Conservation (phyloP, 2,888 invertebrate genomes). For the Agrochola macilenta region DNA sequence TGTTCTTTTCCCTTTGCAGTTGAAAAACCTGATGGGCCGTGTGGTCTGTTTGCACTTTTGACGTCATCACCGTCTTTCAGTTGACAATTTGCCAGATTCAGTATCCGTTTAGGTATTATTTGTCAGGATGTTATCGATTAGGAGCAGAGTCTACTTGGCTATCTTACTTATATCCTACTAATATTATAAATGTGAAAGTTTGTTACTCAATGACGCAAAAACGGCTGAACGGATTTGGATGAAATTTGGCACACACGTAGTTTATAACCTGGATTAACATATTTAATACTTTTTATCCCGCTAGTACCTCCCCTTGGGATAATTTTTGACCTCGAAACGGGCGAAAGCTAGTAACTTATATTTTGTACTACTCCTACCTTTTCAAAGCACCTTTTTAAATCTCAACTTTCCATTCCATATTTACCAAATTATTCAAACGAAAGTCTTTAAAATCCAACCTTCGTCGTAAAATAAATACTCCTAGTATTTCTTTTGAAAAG, state of each 20-base stretch:
- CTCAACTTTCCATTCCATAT: neutral
- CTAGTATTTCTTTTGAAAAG: slow-evolving; percentile 48
- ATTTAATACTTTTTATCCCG: too few relatives aligned
- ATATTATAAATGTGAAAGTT: too few relatives aligned
- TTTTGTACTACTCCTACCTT: neutral
- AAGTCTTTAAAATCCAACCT: slow-evolving; percentile 32
- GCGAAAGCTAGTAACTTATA: neutral
- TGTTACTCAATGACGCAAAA: too few relatives aligned
- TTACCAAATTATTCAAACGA: slow-evolving; percentile 37
- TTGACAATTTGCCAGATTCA: neutral
- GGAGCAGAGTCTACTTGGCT: neutral
- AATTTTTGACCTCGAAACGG: too few relatives aligned
- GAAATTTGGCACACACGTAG: too few relatives aligned
- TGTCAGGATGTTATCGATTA: slow-evolving; percentile 1
- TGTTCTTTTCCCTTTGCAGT: neutral
- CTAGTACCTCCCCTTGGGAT: too few relatives aligned
- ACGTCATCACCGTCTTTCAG: neutral
- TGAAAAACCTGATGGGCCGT: neutral
- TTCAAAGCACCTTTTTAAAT: slow-evolving; percentile 20
- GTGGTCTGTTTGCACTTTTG: neutral
- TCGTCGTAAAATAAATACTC: slow-evolving; percentile 51
- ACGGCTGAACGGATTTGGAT: too few relatives aligned
- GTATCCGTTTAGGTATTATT: neutral
- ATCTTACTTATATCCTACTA: neutral
- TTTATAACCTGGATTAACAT: too few relatives aligned